Evolutionary conservation across 1,140 invertebrate genomes (phyloP).

Genomic region (Pentalonia nigronervosa): DNA sequence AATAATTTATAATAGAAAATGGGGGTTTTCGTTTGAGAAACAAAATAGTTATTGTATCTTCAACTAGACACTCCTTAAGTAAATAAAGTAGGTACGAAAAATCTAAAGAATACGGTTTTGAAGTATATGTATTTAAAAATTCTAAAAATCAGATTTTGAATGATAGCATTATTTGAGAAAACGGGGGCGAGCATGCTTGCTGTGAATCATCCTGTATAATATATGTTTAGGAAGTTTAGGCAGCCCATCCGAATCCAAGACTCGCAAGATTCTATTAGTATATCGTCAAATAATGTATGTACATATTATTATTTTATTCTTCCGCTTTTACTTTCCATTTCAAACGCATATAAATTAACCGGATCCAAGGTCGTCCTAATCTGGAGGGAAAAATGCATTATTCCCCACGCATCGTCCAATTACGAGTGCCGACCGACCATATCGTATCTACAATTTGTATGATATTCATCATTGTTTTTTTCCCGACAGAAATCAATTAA

Average conservation of each 20-base stretch:
- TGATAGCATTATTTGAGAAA: too few relatives aligned
- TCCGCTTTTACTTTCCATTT: conserved; percentile 35
- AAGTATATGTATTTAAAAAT: too few relatives aligned
- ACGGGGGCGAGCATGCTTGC: too few relatives aligned
- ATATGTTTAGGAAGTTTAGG: background rate
- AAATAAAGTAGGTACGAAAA: too few relatives aligned
- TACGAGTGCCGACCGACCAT: background rate
- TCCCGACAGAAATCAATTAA: background rate
- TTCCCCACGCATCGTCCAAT: background rate
- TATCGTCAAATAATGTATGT: background rate
- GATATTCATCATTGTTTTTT: background rate
- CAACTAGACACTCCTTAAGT: too few relatives aligned
- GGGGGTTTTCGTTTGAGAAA: too few relatives aligned
- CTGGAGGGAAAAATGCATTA: background rate
- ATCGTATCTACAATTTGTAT: background rate
- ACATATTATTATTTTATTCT: background rate
- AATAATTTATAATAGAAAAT: too few relatives aligned
- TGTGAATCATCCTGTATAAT: background rate
- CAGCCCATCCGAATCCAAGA: background rate
- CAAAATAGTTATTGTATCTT: too few relatives aligned
- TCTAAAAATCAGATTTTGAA: too few relatives aligned
- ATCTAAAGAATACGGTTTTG: too few relatives aligned
- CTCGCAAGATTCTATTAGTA: background rate
- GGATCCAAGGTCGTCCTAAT: background rate
- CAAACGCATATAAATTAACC: background rate